A percentile compares a stretch with the other conserved stretches of the same genome.
Evolutionary conservation across 2,888 invertebrate genomes (phyloP).

Genomic region (Caenorhabditis angaria): DNA sequence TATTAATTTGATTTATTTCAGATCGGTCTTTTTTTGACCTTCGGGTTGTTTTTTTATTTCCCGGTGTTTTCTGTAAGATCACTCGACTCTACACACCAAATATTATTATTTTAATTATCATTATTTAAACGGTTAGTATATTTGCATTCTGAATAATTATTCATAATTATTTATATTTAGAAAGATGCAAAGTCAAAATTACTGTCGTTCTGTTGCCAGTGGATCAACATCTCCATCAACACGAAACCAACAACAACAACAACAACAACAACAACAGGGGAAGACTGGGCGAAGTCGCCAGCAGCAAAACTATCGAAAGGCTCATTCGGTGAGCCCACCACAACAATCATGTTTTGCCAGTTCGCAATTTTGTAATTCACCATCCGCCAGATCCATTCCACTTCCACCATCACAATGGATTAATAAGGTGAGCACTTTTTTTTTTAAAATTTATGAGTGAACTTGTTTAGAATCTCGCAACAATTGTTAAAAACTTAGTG

Average conservation of each 20-base stretch:
- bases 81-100: background rate
- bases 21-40: constrained; percentile 7
- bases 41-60: constrained; percentile 6
- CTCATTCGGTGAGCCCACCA: constrained; percentile 39
- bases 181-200: constrained; percentile 1
- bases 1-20: background rate
- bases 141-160: background rate
- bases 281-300: constrained; percentile 4
- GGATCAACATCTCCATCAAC: background rate
- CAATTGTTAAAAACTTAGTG: background rate
- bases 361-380: constrained; percentile 26
- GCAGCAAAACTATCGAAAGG: constrained; percentile 20
- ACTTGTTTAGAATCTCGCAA: too few relatives aligned
- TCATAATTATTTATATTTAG: background rate
- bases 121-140: constrained; percentile 2
- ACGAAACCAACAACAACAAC: background rate
- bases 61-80: constrained; percentile 10
- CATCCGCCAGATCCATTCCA: constrained; percentile 38
- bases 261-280: constrained; percentile 17
- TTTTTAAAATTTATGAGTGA: background rate
- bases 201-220: constrained; percentile 7
- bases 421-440: constrained; percentile 19
- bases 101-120: background rate
- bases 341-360: constrained; percentile 20
- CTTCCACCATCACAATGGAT: constrained; percentile 38